phyloP scores from a whole-genome alignment of 1,140 invertebrate genomes.

The Euglossa dilemma region DNA sequence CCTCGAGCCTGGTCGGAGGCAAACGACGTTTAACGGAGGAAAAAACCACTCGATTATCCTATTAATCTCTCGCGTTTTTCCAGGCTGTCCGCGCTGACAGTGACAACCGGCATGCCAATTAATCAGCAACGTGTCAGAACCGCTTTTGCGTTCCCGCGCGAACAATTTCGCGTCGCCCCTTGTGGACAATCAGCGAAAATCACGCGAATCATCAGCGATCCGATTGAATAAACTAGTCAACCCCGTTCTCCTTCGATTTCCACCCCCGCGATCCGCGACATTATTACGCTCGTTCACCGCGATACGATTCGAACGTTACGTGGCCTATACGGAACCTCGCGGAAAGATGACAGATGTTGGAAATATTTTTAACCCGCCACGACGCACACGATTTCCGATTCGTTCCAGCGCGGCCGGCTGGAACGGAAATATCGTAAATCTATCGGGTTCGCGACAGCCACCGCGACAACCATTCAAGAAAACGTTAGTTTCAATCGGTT shows the following conservation, averaged over 20 bases:
- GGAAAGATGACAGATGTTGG: background rate
- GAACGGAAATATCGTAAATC: background rate
- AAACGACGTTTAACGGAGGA: background rate
- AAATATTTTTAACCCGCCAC: background rate
- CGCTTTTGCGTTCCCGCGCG: background rate
- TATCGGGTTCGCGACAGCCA: background rate
- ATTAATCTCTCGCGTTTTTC: slow-evolving; percentile 23
- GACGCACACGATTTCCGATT: background rate
- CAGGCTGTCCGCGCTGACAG: background rate
- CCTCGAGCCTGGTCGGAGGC: background rate
- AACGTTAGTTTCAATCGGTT: background rate
- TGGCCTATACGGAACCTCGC: background rate
- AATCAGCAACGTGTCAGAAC: slow-evolving; percentile 19
- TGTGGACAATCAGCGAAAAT: background rate
- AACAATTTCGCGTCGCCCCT: background rate
- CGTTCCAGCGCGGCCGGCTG: background rate
- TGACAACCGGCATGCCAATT: slow-evolving; percentile 1
- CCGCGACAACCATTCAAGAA: background rate
- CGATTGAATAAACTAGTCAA: background rate
- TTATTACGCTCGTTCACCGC: background rate
- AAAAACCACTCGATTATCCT: slow-evolving; percentile 15
- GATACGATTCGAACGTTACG: background rate
- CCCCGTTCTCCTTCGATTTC: background rate
- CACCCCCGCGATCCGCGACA: no score
- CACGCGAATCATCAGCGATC: background rate